Conservation (phyloP, 2,888 invertebrate species). For the Chaetoderma sp. region DNA sequence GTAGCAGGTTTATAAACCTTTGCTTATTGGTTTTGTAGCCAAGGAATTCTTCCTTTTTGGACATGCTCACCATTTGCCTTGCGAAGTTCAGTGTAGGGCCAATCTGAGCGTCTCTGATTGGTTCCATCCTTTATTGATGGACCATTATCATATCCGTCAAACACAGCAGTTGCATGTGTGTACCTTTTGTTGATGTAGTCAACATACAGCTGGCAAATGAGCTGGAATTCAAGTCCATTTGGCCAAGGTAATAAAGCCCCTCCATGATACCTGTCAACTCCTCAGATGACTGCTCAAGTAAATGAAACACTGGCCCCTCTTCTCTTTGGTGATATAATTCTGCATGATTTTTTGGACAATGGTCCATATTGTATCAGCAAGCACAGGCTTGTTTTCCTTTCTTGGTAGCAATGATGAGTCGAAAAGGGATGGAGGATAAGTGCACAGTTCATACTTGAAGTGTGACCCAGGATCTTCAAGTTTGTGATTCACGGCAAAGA, state of each 20-base stretch:
- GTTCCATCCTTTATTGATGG: too few relatives aligned
- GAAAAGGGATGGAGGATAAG: too few relatives aligned
- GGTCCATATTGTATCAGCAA: conserved; percentile 39
- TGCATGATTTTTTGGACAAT: conserved; percentile 8
- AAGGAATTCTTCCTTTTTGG: conserved; percentile 37
- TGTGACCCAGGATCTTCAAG: too few relatives aligned
- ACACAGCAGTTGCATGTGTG: conserved; percentile 40
- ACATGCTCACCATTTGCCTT: conserved; percentile 23
- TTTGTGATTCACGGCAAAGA: too few relatives aligned
- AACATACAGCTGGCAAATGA: conserved; percentile 35
- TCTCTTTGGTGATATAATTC: background rate
- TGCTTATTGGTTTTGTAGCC: conserved; percentile 42
- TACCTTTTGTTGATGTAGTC: too few relatives aligned
- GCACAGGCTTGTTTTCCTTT: conserved; percentile 33
- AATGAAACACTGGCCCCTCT: background rate
- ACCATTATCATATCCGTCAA: conserved; percentile 43
- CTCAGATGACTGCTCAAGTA: too few relatives aligned
- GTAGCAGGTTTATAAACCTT: conserved; percentile 37
- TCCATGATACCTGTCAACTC: too few relatives aligned
- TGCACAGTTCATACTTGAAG: too few relatives aligned
- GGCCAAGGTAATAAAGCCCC: too few relatives aligned
- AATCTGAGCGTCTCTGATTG: conserved; percentile 41
- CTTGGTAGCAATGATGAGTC: conserved; percentile 28
- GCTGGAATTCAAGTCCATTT: too few relatives aligned
- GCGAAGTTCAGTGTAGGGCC: conserved; percentile 27